phyloP scores from a whole-genome alignment of 2,797 vertebrate genomes.

The Onychomys torridus region DNA sequence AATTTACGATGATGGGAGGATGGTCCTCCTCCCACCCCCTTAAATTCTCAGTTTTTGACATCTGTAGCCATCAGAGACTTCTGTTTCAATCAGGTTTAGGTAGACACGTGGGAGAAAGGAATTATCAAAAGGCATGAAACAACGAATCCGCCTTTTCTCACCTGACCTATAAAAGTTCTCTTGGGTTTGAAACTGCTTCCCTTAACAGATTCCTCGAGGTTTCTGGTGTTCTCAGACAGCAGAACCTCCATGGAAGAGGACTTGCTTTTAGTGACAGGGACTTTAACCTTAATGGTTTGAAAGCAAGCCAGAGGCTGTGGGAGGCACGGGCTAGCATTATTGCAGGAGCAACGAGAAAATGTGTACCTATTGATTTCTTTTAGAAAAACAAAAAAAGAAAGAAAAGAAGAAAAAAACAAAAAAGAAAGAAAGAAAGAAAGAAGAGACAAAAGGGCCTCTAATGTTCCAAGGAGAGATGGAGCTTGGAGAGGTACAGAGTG shows the following conservation, averaged over 20 bases:
- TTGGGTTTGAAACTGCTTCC: neutral
- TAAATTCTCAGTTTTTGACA: slow-evolving; percentile 42
- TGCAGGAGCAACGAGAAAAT: slow-evolving; percentile 10
- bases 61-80: neutral
- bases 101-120: neutral
- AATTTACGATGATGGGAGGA: slow-evolving; percentile 6
- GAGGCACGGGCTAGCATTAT: neutral
- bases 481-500: neutral
- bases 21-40: neutral
- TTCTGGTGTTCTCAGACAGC: neutral
- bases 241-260: neutral
- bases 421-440: too few species aligned
- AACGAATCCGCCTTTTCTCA: neutral
- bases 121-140: neutral
- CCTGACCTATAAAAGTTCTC: neutral
- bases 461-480: neutral
- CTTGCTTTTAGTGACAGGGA: neutral
- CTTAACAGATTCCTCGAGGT: neutral
- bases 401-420: neutral
- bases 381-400: neutral
- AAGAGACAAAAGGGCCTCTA: neutral
- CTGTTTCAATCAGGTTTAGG: slow-evolving; percentile 45
- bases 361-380: neutral
- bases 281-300: neutral
- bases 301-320: neutral